Evolutionary conservation across 2,888 invertebrate species (phyloP), one percentile per base, ranked within the genome.

Genomic region (Eledona agricola): DNA sequence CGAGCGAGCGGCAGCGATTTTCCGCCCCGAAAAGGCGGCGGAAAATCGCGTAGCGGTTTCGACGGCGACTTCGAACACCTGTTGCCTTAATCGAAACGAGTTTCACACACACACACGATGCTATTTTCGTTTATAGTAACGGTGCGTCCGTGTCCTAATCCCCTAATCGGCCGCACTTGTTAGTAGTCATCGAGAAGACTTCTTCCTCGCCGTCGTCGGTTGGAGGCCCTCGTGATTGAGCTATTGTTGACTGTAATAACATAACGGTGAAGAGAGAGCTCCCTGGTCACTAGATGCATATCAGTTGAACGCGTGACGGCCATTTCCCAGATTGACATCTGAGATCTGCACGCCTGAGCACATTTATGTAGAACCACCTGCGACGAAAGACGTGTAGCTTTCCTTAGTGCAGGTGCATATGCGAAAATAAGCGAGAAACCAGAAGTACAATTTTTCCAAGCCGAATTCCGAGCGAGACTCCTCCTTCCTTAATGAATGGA

Each of bases 181-280:
- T 37, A 23, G 28, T 37, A 23, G 28, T 28, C 17, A 38, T 26
- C 7, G 26, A 38, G 16, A 26, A 38, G 13, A 28, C n/a, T n/a
- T n/a, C n/a, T n/a, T 28, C 37, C 25, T 35, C 11, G 20, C 49
- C 28, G 3, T 4, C 12, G 37, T 23, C 23, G 1, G 15, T 23
- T 37, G 1, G 15, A 37, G 45, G 46, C 26, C 42, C 38, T 51
- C 52, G 29, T 53, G 60, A 63, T 63, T 56, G 57, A 63, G 60
- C 60, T 56, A 61, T 63, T 63, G 63, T 63, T 60, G 55, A 49
- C 28, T 32, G 57, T 59, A 59, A 63, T 59, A 60, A 58, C 52
- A 51, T 63, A 63, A 61, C 63, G 61, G 63, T 61, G 54, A 55
- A 47, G 42, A 42, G 51, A 51, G 57, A 53, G 13, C 51, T 43